Base-by-base conservation (phyloP, 2,888 invertebrate species). In the Diploptera punctata region DNA sequence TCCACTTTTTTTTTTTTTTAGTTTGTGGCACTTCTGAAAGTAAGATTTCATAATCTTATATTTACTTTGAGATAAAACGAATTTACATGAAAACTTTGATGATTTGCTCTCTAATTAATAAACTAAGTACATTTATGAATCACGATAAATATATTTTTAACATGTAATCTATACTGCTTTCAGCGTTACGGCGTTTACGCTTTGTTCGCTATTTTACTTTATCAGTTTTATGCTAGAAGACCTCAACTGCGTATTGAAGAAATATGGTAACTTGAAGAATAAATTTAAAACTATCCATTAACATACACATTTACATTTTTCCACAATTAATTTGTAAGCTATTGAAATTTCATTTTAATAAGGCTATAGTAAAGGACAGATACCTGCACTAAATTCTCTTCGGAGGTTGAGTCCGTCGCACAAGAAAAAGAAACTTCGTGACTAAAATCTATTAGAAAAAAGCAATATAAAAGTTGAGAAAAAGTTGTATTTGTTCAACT, bases 371-470 rank as follows among this genome's bases (percentile, higher is more conserved):
- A 24, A 7, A 24, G 19, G n/a, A n/a, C 16, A 26, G 49, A 31
- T 69, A 69, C 69, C 43, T 60, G 44, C 44, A 69, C 26, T 44
- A 57, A 57, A 16, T 24, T 10, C 31, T n/a, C 31, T 33, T 29
- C 69, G 24, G 26, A 68, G 26, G 19, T 57, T 9, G 31, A 54
- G 44, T 38, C 29, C 69, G 57, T 57, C 54, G 69, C 69, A 57
- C 24, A 16, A 57, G 26, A 69, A 69, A n/a, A 69, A 57, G 57
- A 69, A 68, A 69, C 29, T 57, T 44, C 29, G 47, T 54, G 57
- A 69, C 21, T 69, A 57, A 43, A 29, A 69, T 60, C 16, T 24
- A 24, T 29, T 57, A 26, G 19, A 16, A 69, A 13, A 29, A 38
- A 65, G 26, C 29, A 47, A 29, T 31, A 5, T 3, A 4, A 44